Base-by-base conservation (phyloP, 2,888 invertebrate genomes). In the Drosophila engyochracea region DNA sequence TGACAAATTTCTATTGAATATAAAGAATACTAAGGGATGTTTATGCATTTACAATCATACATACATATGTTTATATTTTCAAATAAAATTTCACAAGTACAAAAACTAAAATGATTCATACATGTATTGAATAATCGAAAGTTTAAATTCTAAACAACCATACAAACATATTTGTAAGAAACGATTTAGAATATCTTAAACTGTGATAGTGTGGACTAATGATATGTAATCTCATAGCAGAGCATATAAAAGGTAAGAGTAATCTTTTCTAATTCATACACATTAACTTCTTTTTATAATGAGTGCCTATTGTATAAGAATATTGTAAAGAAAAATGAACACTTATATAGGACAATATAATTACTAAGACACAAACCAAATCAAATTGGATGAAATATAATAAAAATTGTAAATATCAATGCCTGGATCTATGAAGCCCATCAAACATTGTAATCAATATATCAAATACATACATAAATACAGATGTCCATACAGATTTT, bases 361-460 rank as follows among this genome's bases (percentile, higher is more conserved):
- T 22, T 37, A 14, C 2, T 14, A 9, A 57, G 7, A 16, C 57
- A 30, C 9, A 30, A 41, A 28, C 3, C 37, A 54, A 33, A 33
- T 14, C 2, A 9, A 22, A 31, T 12, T 22, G 7, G 14, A 37
- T 28, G 55, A 39, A 67, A 31, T 25, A 49, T n/a, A 28, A 28
- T 7, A 30, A 3, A 14, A 19, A n/a, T 49, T 31, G 12, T n/a
- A 16, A 30, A n/a, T 51, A n/a, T 9, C 25, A 39, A 69, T 28
- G 16, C n/a, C 28, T 22, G 22, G 30, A 22, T 44, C 44, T 51
- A n/a, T n/a, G 31, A 54, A 63, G 44, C 19, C 16, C 22, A 63
- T 67, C 57, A 53, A 60, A 54, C 22, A 47, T 31, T 47, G 63
- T 64, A 76, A 80, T 78, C 63, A 61, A 80, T 76, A 74, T 59